phyloP scores from a whole-genome alignment of 35 echinoderm and acorn worm genomes.

The Holothuria glaberrima region DNA sequence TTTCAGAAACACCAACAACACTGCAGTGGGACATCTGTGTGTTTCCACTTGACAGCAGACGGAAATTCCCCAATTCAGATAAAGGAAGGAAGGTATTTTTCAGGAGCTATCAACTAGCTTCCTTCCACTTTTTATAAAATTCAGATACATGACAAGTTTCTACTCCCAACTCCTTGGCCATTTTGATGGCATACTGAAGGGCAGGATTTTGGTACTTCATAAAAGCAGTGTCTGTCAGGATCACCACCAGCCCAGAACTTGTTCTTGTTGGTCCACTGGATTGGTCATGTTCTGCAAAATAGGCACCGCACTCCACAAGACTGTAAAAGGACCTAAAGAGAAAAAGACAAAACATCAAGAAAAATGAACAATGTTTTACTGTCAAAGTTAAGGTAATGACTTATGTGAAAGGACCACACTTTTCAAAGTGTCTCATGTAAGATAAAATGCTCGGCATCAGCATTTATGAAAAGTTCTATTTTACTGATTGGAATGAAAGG shows the following conservation, averaged over 20 bases:
- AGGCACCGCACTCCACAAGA: conserved; percentile 51
- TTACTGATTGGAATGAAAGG: no score
- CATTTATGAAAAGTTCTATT: no score
- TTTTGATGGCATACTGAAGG: conserved; percentile 57
- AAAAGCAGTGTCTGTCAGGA: conserved; percentile 55
- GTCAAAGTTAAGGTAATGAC: not conserved
- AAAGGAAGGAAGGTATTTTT: no score
- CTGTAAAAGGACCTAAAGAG: conserved; percentile 51
- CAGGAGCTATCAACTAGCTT: conserved; percentile 8
- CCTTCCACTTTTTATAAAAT: conserved; percentile 58
- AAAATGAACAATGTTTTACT: not conserved
- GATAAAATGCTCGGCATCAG: no score
- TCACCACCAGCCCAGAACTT: conserved; percentile 26
- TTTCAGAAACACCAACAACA: no score
- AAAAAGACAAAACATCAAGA: not conserved
- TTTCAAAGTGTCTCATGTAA: no score
- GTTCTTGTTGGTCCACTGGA: not conserved
- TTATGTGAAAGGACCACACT: not conserved
- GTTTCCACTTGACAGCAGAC: no score
- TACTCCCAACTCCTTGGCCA: conserved; percentile 47
- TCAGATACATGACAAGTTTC: conserved; percentile 42
- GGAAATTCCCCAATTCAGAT: no score
- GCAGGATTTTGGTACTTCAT: conserved; percentile 47
- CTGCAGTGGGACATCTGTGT: no score
- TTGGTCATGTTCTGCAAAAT: conserved; percentile 45